phyloP scores from a whole-genome alignment of 2,888 invertebrate genomes.

The Lithophane ornitopus region DNA sequence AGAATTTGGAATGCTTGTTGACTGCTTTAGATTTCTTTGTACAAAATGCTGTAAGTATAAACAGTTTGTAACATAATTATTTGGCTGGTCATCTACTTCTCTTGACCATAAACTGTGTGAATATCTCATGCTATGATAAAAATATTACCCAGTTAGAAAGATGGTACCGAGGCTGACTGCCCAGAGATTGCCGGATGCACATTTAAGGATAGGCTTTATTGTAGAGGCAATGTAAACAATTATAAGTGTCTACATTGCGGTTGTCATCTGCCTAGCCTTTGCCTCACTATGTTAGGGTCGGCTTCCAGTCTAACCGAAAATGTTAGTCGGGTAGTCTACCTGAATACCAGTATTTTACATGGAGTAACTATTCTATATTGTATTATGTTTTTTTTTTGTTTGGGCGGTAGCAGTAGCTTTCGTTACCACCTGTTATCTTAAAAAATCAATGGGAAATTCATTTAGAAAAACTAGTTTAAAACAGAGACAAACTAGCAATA shows the following conservation, averaged over 20 bases:
- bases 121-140: neutral
- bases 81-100: too few relatives aligned
- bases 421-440: too few relatives aligned
- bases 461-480: neutral
- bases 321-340: neutral
- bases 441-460: too few relatives aligned
- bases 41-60: conserved; percentile 82
- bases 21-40: conserved; percentile 83
- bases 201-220: neutral
- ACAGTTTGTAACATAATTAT: too few relatives aligned
- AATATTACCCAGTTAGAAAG: neutral
- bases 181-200: neutral
- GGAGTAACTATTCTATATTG: too few relatives aligned
- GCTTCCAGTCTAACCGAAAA: neutral
- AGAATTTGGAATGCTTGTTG: conserved; percentile 83
- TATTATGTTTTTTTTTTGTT: neutral
- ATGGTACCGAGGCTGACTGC: neutral
- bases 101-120: too few relatives aligned
- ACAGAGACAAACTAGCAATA: neutral
- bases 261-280: neutral
- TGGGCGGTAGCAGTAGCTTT: too few relatives aligned
- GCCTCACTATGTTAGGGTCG: neutral
- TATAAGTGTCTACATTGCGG: too few relatives aligned
- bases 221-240: neutral
- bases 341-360: neutral